These are phyloP conservation scores for Tupaia chinensis DNA, from an alignment of 2,113 vertebrate genomes.

Conservation along the genomic window DNA sequence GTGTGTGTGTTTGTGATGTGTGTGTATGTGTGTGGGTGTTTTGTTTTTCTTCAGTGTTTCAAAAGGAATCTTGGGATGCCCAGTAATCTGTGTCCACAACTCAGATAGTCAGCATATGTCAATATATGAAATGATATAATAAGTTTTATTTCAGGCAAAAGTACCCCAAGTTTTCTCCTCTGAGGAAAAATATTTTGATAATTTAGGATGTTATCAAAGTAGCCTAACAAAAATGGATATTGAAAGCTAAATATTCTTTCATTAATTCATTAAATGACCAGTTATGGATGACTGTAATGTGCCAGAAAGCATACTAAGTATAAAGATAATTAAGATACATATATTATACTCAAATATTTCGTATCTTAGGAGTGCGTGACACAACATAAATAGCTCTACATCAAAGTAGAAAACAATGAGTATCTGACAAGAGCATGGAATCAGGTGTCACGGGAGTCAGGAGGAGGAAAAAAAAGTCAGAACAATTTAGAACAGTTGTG, in stretches of 20 bases:
- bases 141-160: neutral
- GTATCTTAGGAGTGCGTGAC: neutral
- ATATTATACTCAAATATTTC: neutral
- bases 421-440: conserved; percentile 11
- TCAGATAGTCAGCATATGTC: neutral
- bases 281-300: neutral
- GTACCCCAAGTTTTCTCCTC: neutral
- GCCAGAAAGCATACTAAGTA: neutral
- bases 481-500: neutral
- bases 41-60: neutral
- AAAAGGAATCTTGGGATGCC: neutral
- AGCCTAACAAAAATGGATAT: neutral
- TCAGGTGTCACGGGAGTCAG: neutral
- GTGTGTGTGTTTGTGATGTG: neutral
- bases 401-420: conserved; percentile 35
- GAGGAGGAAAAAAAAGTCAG: neutral
- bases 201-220: neutral
- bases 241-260: conserved; percentile 32
- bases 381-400: neutral
- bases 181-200: neutral
- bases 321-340: neutral
- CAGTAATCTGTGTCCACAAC: neutral
- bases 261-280: conserved; percentile 5
- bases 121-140: neutral
- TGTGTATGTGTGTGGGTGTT: neutral